Evolutionary conservation across 2,888 invertebrate genomes (phyloP), one percentile per base, ranked within the genome.

Genomic region (Carcina quercana): DNA sequence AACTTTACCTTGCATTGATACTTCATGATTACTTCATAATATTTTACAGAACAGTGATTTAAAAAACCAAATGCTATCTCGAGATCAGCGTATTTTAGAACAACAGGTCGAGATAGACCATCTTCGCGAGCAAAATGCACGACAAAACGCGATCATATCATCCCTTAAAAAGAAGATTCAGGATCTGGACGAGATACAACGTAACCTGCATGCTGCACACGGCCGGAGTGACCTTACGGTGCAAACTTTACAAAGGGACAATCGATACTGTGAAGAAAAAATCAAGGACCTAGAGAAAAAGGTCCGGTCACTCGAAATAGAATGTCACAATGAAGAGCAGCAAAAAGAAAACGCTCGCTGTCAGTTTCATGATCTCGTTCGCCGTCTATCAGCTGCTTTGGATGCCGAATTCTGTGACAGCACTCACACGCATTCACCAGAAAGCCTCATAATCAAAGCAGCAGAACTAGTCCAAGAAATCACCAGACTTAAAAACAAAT

Each of bases 31-130:
- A n/a, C 8, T 30, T 15, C 10, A 5, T 14, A 2, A 1, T 13
- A 17, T 20, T 44, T 71, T 73, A 15, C 64, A 92, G 91, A 83
- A 91, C 17, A 87, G 88, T 48, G 92, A 93, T 50, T 82, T 88
- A 56, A 92, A 91, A 71, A 88, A 86, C 42, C 88, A 88, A 55
- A 82, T 93, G 62, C 86, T 92, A 50, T 85, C 89, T 15, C 85
- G 91, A 33, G 92, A 92, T 45, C 89, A 91, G 59, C 80, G 90
- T 52, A 87, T 91, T 46, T 78, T 90, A 51, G 93, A 94, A 50
- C 86, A 93, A 37, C 92, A 93, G 61, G 88, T 91, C 15, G 94
- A 95, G 65, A 89, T 91, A 11, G 91, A 95, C 50, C 91, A 92
- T 56, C 74, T 92, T 11, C 86, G 91, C 5, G 93, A 95, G 42